These are phyloP conservation scores for Mus spicilegus DNA, from an alignment of 2,113 vertebrate species.

Conservation along the genomic window DNA sequence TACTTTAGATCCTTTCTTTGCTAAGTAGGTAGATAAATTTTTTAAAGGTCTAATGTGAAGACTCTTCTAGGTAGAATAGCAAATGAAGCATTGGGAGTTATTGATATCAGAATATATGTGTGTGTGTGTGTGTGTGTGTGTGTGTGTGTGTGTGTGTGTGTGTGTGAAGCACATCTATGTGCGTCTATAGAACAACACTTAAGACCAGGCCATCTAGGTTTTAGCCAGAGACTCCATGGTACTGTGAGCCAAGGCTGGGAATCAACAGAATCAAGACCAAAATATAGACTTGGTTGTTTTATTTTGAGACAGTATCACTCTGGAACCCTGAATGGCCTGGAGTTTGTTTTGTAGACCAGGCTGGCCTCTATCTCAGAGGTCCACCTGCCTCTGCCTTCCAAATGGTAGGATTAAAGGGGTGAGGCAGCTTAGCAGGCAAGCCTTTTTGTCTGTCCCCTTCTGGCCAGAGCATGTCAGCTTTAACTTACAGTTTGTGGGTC, in stretches of 20 bases:
- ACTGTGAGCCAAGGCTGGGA: background rate
- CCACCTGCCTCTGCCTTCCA: background rate
- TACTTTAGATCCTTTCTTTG: background rate
- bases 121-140: too few species aligned
- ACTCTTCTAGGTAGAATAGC: background rate
- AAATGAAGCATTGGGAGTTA: slow-evolving; percentile 15
- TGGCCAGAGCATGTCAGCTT: background rate
- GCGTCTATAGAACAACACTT: background rate
- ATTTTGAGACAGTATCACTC: background rate
- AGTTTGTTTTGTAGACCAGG: background rate
- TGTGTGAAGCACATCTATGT: too few species aligned
- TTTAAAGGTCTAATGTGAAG: background rate
- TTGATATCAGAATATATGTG: background rate
- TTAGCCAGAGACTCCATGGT: background rate
- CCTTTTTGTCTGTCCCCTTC: background rate
- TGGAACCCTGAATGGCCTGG: background rate
- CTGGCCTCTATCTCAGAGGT: background rate
- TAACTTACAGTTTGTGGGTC: background rate
- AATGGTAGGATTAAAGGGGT: background rate
- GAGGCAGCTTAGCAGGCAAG: background rate
- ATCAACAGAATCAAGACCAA: background rate
- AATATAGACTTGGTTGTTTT: background rate
- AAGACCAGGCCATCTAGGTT: background rate
- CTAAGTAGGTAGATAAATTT: background rate
- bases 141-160: too few species aligned